phyloP scores from a whole-genome alignment of 2,113 vertebrate genomes.

The Hyla sarda region DNA sequence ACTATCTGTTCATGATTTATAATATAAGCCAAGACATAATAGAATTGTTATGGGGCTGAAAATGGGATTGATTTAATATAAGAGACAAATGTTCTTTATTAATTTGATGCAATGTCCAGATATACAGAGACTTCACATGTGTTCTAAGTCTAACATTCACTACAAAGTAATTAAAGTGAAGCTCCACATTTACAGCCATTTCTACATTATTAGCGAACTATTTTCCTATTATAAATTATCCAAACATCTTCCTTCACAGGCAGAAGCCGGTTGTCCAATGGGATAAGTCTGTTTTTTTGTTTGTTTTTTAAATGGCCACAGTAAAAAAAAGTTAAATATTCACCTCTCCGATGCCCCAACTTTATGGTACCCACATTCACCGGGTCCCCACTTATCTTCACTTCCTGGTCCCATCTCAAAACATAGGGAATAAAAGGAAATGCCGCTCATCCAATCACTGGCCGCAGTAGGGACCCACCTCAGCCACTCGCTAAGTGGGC shows the following conservation, averaged over 20 bases:
- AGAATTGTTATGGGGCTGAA: conserved; percentile 30
- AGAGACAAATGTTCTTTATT: conserved; percentile 37
- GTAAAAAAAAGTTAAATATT: too few species aligned
- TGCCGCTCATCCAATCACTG: too few species aligned
- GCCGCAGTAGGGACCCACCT: too few species aligned
- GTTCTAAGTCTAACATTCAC: background rate
- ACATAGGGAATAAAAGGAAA: too few species aligned
- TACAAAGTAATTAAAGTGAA: conserved; percentile 1
- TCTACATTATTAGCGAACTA: background rate
- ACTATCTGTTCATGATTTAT: conserved; percentile 7
- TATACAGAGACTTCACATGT: conserved; percentile 8
- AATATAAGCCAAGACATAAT: conserved; percentile 27
- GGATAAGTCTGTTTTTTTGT: too few species aligned
- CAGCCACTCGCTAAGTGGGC: too few species aligned
- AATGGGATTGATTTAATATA: background rate
- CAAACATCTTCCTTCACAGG: background rate
- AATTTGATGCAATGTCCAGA: conserved; percentile 29
- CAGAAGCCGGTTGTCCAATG: too few species aligned
- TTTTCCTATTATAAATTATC: background rate
- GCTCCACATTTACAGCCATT: background rate
- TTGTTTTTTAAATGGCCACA: too few species aligned
- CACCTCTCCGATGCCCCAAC: too few species aligned
- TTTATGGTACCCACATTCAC: too few species aligned
- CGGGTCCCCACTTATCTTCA: too few species aligned
- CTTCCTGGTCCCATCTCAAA: too few species aligned